phyloP scores from a whole-genome alignment of 2,113 vertebrate species.

The Psittacus erithacus region DNA sequence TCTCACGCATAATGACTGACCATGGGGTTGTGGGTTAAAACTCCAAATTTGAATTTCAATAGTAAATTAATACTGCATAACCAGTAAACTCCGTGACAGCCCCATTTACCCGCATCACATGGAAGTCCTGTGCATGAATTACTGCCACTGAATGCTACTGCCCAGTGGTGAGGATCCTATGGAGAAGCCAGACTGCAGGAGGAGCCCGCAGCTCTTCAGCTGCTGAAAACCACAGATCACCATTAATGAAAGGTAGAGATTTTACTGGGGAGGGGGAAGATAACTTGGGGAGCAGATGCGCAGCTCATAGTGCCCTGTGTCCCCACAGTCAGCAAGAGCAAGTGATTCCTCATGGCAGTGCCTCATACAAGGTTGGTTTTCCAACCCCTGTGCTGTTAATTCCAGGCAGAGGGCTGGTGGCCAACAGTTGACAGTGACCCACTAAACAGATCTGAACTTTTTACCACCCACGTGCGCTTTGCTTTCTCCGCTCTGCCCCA shows the following conservation, averaged over 20 bases:
- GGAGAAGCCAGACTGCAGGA: background rate
- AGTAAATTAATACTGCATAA: background rate
- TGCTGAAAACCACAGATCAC: background rate
- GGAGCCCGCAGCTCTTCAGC: background rate
- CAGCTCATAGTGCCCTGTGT: background rate
- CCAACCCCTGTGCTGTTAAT: background rate
- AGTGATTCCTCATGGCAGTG: background rate
- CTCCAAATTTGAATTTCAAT: background rate
- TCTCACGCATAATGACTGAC: background rate
- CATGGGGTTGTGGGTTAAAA: background rate
- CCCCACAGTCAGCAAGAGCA: background rate
- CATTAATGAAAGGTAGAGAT: background rate
- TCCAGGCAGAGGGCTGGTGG: background rate
- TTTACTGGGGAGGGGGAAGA: background rate
- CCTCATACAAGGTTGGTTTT: background rate
- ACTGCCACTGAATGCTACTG: background rate
- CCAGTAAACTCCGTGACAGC: background rate
- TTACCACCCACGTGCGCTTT: background rate
- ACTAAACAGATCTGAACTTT: background rate
- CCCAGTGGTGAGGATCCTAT: accelerated
- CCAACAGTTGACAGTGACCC: background rate
- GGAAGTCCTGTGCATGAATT: accelerated
- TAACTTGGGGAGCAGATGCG: background rate
- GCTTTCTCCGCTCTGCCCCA: background rate
- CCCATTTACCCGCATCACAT: accelerated